Percentiles rank a stretch among this genome's conserved stretches.
Evolutionary conservation across 2,113 vertebrate genomes (phyloP).

Genomic region (Salminus brasiliensis): DNA sequence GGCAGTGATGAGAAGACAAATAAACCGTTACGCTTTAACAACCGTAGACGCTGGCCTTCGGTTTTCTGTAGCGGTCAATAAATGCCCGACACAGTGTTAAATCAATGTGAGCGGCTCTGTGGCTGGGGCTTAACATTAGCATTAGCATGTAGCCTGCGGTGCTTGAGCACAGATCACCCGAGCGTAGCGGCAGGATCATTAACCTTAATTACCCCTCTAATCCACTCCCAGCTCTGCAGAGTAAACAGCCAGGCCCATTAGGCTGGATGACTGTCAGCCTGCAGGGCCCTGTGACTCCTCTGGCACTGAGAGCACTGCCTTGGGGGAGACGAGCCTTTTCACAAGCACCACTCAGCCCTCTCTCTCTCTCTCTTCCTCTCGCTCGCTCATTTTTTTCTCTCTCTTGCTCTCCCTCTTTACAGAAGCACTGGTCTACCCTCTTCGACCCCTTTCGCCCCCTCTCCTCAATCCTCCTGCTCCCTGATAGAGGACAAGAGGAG

Average conservation of each 20-base stretch:
- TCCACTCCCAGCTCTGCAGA: constrained; percentile 81
- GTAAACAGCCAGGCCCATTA: constrained; percentile 84
- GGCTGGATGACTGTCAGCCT: constrained; percentile 81
- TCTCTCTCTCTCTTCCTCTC: not conserved
- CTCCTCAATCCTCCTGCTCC: constrained; percentile 14
- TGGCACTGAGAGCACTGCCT: constrained; percentile 74
- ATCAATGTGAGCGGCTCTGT: constrained; percentile 55
- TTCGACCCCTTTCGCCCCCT: constrained; percentile 13
- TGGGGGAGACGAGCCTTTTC: constrained; percentile 60
- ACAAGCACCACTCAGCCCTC: constrained; percentile 24
- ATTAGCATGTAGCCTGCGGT: constrained; percentile 58
- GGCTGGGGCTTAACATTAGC: constrained; percentile 29
- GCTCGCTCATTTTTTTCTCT: constrained; percentile 17
- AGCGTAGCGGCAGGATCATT: constrained; percentile 80
- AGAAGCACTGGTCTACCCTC: constrained; percentile 30
- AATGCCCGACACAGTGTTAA: constrained; percentile 36
- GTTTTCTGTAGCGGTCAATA: not conserved
- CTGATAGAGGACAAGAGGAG: constrained; percentile 30
- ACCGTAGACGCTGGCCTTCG: not conserved
- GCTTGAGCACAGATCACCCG: constrained; percentile 76
- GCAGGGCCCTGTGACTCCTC: constrained; percentile 80
- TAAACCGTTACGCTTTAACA: not conserved
- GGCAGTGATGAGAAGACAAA: not conserved
- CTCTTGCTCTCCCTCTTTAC: not conserved
- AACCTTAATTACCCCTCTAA: constrained; percentile 87